Base-by-base conservation (phyloP, 2,888 invertebrate species). In the Bimastos eiseni region DNA sequence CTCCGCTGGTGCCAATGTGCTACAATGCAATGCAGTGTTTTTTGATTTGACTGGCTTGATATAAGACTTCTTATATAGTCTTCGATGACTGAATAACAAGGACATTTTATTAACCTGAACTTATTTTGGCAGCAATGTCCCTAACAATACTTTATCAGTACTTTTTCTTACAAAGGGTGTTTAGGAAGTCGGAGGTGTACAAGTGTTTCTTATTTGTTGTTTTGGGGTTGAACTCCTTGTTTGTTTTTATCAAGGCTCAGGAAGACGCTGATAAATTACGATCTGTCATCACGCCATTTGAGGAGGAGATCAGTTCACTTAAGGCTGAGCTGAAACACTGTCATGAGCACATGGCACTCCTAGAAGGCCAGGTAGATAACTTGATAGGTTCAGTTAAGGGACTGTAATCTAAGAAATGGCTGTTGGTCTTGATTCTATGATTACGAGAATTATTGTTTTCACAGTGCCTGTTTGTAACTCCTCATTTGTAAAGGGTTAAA, bases 271-370 rank as follows among this genome's bases (percentile, higher is more conserved):
- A 97, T 95, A 96, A 98, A 91, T 95, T 98, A 91, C 96, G 97
- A 92, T 97, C 98, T 0, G 96, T 98, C 91, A 97, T 98, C 1
- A 96, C 97, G 92, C 98, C 98, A 1, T 95, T 98, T 91, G 98
- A 98, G 95, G 97, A 97, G 95, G 96, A 98, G 96, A 98, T 98
- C 93, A 96, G 97, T 93, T 97, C 97, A 3, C 96, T 99, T 33
- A 98, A 98, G 95, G 97, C 97, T 93, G 98, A 98, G 95, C 95
- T 98, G 83, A 86, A 36, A 86, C 86, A 86, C 37, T 86, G 86
- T 8, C 86, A 86, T 36, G 86, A 86, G 11, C 86, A 86, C 86
- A 86, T 86, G 34, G 37, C 86, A 6, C 5, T 86, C 0, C 86
- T 86, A 6, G 86, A 86, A 3, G 37, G 86, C 24, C 36, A 86